Conservation (phyloP, 2,797 vertebrate species). For the Manis javanica region DNA sequence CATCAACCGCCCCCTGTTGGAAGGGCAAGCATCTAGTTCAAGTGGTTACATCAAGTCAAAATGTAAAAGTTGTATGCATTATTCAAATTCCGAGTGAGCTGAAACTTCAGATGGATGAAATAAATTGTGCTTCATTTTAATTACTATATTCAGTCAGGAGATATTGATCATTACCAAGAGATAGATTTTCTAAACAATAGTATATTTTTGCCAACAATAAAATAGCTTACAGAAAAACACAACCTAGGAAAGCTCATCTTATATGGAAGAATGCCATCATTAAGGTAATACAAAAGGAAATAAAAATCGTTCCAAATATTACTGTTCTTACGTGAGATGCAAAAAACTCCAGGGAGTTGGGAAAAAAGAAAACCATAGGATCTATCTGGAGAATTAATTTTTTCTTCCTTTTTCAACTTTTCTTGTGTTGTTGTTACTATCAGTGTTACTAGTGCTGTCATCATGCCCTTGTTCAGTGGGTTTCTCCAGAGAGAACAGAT, state of each 20-base stretch:
- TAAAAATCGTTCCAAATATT: background rate
- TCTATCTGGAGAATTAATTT: background rate
- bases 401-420: background rate
- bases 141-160: background rate
- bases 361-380: background rate
- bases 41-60: background rate
- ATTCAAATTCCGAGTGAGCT: background rate
- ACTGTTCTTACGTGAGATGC: background rate
- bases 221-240: background rate
- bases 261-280: background rate
- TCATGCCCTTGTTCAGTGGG: background rate
- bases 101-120: background rate
- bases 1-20: background rate
- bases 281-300: background rate
- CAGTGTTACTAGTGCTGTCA: background rate
- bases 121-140: background rate
- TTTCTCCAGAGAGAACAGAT: background rate
- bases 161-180: background rate
- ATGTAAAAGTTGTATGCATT: background rate
- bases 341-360: background rate
- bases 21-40: background rate
- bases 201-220: background rate
- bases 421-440: background rate
- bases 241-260: background rate
- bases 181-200: background rate